Evolutionary conservation across 2,797 vertebrate genomes (phyloP).

Genomic region (Ctenosaura bakeri): DNA sequence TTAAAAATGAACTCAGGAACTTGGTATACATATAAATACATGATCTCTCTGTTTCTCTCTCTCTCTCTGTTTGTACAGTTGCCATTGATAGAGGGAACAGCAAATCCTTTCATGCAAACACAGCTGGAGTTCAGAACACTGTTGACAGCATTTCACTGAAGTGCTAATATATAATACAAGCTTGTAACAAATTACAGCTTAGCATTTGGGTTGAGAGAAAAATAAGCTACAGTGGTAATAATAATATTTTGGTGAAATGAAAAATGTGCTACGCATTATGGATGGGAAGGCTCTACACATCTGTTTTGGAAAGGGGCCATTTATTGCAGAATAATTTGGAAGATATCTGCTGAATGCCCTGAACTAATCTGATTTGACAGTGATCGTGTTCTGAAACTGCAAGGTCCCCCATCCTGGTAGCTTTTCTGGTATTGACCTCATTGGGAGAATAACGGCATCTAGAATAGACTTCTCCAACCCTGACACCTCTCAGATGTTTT

Average conservation of each 20-base stretch:
- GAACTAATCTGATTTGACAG: conserved; percentile 2
- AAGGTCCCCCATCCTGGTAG: not conserved
- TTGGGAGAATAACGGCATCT: not conserved
- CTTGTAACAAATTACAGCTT: conserved; percentile 44
- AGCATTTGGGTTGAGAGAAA: conserved; percentile 20
- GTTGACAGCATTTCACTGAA: conserved; percentile 37
- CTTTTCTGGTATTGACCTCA: not conserved
- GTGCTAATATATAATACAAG: conserved; percentile 33
- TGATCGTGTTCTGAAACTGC: not conserved
- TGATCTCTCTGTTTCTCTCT: not conserved
- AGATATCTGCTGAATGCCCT: not conserved
- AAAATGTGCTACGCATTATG: conserved; percentile 8
- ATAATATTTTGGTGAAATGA: conserved; percentile 32
- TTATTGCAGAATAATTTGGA: conserved; percentile 5
- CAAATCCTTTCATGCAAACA: conserved; percentile 35
- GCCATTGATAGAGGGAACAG: conserved; percentile 27
- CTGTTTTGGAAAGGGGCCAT: not conserved
- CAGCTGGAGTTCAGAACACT: conserved; percentile 29
- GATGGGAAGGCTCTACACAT: not conserved
- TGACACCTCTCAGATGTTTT: not conserved
- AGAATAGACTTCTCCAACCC: not conserved
- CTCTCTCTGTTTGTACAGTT: not conserved
- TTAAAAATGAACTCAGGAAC: conserved; percentile 20
- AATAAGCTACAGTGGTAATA: conserved; percentile 28
- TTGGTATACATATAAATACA: conserved; percentile 20